Conservation (phyloP, 2,888 invertebrate genomes). For the Automeris io region DNA sequence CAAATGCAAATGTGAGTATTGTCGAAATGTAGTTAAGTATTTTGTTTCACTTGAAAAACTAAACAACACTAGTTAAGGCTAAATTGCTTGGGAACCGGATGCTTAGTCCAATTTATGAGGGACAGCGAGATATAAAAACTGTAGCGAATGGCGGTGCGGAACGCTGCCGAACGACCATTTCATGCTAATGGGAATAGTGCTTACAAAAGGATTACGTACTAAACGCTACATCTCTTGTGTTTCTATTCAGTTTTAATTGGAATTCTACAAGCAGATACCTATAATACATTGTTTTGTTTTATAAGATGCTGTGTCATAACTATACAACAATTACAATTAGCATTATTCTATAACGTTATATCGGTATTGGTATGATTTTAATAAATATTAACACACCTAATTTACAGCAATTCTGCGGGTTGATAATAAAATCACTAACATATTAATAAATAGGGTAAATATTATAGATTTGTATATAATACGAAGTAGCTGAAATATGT, state of each 20-base stretch:
- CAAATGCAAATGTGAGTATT: too few species aligned
- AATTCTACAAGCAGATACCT: conserved; percentile 16
- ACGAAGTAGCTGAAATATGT: too few species aligned
- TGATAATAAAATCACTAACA: too few species aligned
- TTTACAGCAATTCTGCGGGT: too few species aligned
- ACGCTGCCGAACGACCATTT: conserved; percentile 42
- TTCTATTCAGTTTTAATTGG: conserved; percentile 30
- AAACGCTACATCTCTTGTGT: conserved; percentile 28
- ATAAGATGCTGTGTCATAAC: background rate
- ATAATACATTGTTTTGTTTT: too few species aligned
- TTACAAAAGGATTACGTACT: conserved; percentile 51
- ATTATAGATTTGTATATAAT: too few species aligned
- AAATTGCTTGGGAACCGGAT: conserved; percentile 36
- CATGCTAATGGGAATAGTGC: conserved; percentile 54
- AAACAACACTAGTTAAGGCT: conserved; percentile 11
- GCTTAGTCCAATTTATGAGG: conserved; percentile 43
- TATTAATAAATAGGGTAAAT: too few species aligned
- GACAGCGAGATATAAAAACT: conserved; percentile 36
- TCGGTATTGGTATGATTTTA: too few species aligned
- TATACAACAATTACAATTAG: too few species aligned
- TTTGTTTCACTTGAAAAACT: background rate
- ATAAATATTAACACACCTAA: too few species aligned
- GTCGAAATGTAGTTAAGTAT: too few species aligned
- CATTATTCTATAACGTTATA: too few species aligned
- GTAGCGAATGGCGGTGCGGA: conserved; percentile 21